phyloP scores from a whole-genome alignment of 92 coral and sea anemone species.

The Palythoa heliodiscus region DNA sequence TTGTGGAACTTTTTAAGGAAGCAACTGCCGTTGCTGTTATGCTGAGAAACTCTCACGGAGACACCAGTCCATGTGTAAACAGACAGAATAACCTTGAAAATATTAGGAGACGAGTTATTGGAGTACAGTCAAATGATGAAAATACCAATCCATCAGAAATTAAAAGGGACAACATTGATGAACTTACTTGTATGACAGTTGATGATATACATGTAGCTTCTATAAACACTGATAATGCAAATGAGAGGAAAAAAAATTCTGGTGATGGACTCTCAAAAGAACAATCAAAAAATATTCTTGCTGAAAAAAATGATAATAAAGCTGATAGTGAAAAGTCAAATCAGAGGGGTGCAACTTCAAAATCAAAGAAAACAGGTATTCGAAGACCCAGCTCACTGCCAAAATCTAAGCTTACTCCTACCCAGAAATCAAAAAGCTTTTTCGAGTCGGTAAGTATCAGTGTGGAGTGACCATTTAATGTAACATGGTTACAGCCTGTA shows the following conservation, averaged over 20 bases:
- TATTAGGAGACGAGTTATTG: slow-evolving; percentile 35
- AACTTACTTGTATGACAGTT: not conserved
- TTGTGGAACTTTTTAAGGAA: slow-evolving; percentile 93
- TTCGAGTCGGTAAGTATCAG: slow-evolving; percentile 67
- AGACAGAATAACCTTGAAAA: slow-evolving; percentile 3
- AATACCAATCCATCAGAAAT: slow-evolving; percentile 13
- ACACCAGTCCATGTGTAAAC: not conserved
- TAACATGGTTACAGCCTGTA: too few species aligned
- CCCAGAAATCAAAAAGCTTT: slow-evolving; percentile 63
- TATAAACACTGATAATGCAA: not conserved
- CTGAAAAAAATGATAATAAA: slow-evolving; percentile 12
- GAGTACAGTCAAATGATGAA: slow-evolving; percentile 11
- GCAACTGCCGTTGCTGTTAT: slow-evolving; percentile 87
- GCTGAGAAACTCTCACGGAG: slow-evolving; percentile 51
- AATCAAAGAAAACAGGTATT: slow-evolving; percentile 13
- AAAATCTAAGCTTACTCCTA: slow-evolving; percentile 58
- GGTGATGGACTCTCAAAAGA: not conserved
- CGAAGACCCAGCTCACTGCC: slow-evolving; percentile 37
- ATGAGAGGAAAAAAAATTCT: not conserved
- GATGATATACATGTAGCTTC: not conserved
- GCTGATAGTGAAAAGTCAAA: not conserved
- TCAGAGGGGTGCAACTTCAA: not conserved
- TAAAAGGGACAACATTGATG: not conserved
- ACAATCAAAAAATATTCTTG: slow-evolving; percentile 17
- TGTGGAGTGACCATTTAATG: too few species aligned